phyloP scores from a whole-genome alignment of 2,113 vertebrate genomes.

The Jaculus jaculus region DNA sequence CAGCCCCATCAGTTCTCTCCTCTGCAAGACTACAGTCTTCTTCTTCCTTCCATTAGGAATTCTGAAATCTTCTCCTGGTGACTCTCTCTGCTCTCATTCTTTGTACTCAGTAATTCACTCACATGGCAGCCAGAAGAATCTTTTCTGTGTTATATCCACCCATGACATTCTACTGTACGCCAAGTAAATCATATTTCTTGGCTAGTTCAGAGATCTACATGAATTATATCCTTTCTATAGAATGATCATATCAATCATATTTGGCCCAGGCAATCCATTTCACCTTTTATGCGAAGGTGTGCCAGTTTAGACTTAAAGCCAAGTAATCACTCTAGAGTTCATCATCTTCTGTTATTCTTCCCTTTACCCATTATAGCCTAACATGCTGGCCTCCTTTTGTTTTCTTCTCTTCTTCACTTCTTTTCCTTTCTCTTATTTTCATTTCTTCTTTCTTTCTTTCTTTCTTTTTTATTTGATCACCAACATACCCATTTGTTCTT shows the following conservation, averaged over 20 bases:
- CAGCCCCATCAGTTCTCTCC: background rate
- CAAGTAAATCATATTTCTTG: background rate
- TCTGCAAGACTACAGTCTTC: background rate
- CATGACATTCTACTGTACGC: background rate
- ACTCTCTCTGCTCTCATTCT: background rate
- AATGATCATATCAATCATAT: background rate
- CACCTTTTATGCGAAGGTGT: background rate
- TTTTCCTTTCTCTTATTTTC: too few relatives aligned
- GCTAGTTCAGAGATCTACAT: background rate
- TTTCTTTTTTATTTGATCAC: background rate
- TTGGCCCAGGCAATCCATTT: background rate
- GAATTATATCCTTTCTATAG: background rate
- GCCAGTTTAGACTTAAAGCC: background rate
- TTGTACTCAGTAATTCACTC: background rate
- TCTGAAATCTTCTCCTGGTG: background rate
- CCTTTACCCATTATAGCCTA: background rate
- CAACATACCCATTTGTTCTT: background rate
- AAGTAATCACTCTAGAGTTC: background rate
- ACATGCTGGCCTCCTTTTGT: background rate
- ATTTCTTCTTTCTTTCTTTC: too few relatives aligned
- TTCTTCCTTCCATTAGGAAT: background rate
- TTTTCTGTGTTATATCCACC: background rate
- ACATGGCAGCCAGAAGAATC: background rate
- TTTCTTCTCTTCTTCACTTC: too few relatives aligned
- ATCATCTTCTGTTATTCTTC: background rate